phyloP scores from a whole-genome alignment of 2,797 vertebrate genomes.

The Carcharodon carcharias region DNA sequence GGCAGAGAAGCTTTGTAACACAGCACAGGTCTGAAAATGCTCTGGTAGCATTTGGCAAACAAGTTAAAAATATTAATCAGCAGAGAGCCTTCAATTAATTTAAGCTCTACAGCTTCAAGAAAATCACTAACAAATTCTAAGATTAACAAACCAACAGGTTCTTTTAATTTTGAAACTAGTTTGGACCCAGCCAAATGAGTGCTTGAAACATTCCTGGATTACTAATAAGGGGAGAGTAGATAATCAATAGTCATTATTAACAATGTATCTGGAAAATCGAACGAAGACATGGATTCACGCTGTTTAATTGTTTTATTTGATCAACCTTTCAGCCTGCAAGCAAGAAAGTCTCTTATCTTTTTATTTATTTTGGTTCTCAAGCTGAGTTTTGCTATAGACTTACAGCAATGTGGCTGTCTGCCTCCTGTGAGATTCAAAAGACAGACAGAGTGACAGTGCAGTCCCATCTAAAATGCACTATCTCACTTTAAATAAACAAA shows the following conservation, averaged over 20 bases:
- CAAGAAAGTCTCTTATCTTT: neutral
- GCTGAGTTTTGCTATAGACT: neutral
- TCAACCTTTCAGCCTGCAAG: neutral
- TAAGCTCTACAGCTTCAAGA: neutral
- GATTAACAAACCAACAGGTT: neutral
- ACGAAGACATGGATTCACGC: slow-evolving; percentile 3
- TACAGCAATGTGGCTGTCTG: neutral
- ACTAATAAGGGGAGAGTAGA: neutral
- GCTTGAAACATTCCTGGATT: neutral
- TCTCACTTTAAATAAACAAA: neutral
- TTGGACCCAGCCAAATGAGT: neutral
- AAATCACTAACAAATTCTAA: neutral
- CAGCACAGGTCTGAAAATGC: neutral
- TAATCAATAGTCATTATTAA: slow-evolving; percentile 20
- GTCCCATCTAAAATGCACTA: neutral
- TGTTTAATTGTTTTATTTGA: slow-evolving; percentile 22
- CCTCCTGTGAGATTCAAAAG: neutral
- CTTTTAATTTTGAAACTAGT: neutral
- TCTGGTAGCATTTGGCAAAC: neutral
- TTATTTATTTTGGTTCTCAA: neutral
- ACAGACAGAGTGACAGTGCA: neutral
- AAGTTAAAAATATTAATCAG: neutral
- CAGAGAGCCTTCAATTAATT: neutral
- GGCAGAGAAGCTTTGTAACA: neutral
- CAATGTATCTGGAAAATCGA: neutral